Evolutionary conservation across 1,140 invertebrate species (phyloP).

Genomic region (Calephelis nemesis): DNA sequence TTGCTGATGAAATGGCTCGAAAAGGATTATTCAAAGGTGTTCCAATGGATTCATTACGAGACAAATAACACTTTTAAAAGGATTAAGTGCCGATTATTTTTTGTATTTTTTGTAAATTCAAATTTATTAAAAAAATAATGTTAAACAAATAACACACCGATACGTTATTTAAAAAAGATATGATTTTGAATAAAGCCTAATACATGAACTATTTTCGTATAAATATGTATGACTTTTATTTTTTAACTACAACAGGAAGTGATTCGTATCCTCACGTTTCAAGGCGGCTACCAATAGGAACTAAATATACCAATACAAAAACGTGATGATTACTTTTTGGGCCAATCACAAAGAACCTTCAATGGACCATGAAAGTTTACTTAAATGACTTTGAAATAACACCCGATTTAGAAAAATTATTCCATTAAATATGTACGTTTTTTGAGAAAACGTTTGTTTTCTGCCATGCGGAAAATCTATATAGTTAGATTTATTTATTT

Average conservation of each 20-base stretch:
- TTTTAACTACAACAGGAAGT: conserved; percentile 60
- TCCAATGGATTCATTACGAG: conserved; percentile 43
- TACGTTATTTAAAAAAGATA: too few relatives aligned
- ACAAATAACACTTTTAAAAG: conserved; percentile 37
- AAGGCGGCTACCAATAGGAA: conserved; percentile 64
- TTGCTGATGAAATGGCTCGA: conserved; percentile 69
- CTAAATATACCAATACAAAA: conserved; percentile 49
- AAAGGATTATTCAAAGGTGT: conserved; percentile 69
- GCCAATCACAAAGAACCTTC: conserved; percentile 61
- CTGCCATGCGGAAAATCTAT: too few relatives aligned
- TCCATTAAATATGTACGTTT: not conserved
- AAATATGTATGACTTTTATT: not conserved
- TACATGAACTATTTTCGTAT: not conserved
- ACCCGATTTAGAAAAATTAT: conserved; percentile 19
- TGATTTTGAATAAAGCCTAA: too few relatives aligned
- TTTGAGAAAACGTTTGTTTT: not conserved
- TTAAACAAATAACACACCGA: not conserved
- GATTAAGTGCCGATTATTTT: not conserved
- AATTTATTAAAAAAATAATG: not conserved
- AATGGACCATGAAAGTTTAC: conserved; percentile 61
- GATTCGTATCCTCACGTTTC: conserved; percentile 67
- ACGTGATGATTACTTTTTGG: conserved; percentile 56
- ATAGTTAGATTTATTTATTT: not conserved
- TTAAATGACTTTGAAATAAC: conserved; percentile 49
- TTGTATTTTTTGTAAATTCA: conserved; percentile 5